Percentiles rank a stretch among this genome's conserved stretches.
Evolutionary conservation across 2,113 vertebrate species (phyloP).

Genomic region (Chaenocephalus aceratus): DNA sequence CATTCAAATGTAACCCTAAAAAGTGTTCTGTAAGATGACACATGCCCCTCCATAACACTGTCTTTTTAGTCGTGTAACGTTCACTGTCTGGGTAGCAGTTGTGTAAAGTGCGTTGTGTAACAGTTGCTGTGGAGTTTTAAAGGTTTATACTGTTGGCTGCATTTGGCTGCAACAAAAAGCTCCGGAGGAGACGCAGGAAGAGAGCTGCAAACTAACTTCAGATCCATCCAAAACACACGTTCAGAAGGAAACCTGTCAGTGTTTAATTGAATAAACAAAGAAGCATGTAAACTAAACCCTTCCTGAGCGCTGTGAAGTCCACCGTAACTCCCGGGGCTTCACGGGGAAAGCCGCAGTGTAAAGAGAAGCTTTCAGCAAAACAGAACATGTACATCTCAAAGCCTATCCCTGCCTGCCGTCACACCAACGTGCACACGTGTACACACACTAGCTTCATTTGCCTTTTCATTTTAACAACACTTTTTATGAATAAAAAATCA

Average conservation of each 20-base stretch:
- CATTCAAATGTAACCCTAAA: neutral
- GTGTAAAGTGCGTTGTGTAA: neutral
- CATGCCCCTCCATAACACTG: too few relatives aligned
- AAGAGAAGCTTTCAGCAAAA: slow-evolving; percentile 9
- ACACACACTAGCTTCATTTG: neutral
- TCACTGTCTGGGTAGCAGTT: neutral
- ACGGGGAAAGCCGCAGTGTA: slow-evolving; percentile 16
- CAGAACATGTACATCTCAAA: slow-evolving; percentile 1
- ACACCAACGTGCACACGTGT: too few relatives aligned
- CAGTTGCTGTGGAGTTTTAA: neutral
- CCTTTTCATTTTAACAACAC: neutral
- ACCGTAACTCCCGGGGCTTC: neutral
- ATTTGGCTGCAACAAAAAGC: slow-evolving; percentile 5
- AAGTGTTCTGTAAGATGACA: too few relatives aligned
- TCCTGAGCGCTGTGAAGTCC: neutral
- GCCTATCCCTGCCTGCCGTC: neutral
- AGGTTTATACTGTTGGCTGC: neutral
- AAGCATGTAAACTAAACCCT: neutral
- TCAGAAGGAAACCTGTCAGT: neutral
- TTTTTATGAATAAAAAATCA: neutral
- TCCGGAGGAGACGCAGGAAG: neutral
- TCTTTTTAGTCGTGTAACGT: neutral
- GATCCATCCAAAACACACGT: neutral
- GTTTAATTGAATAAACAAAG: neutral
- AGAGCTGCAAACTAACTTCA: neutral